These are phyloP conservation scores for Rhamphomyia laevipes DNA, from an alignment of 2,888 invertebrate genomes.

Conservation along the genomic window DNA sequence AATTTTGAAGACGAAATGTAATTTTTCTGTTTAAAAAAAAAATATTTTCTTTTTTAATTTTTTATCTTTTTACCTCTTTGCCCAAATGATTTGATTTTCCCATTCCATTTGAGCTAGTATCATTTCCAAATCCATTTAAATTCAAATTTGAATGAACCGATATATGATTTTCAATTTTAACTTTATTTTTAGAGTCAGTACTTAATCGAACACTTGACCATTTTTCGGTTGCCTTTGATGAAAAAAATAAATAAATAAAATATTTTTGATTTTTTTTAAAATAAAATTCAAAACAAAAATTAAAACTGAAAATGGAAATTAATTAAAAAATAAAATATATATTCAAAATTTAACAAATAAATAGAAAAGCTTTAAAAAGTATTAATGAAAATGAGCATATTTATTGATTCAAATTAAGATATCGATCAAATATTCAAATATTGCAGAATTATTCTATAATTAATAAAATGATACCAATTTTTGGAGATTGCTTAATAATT, in stretches of 20 bases:
- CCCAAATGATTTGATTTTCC: constrained; percentile 19
- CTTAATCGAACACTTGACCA: constrained; percentile 26
- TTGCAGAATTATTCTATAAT: too few relatives aligned
- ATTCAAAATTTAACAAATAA: background rate
- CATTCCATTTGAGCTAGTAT: constrained; percentile 17
- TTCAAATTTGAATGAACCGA: constrained; percentile 24
- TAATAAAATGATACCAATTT: too few relatives aligned
- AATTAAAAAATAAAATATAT: background rate
- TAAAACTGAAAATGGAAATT: background rate
- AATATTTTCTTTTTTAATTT: too few relatives aligned
- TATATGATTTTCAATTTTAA: constrained; percentile 25
- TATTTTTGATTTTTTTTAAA: background rate
- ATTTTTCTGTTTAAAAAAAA: too few relatives aligned
- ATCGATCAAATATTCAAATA: too few relatives aligned
- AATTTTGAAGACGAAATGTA: too few relatives aligned
- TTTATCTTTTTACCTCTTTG: constrained; percentile 20
- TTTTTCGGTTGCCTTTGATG: constrained; percentile 26
- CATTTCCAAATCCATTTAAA: constrained; percentile 23
- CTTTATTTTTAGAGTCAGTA: constrained; percentile 24
- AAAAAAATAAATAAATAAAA: too few relatives aligned
- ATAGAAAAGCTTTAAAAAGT: constrained; percentile 2
- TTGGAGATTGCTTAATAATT: too few relatives aligned
- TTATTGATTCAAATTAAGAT: too few relatives aligned
- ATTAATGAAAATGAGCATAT: constrained; percentile 4
- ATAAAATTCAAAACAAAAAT: background rate